A percentile compares a stretch with the other conserved stretches of the same genome.
Conservation (phyloP, 1,140 invertebrate genomes). For the Magallana angulata region DNA sequence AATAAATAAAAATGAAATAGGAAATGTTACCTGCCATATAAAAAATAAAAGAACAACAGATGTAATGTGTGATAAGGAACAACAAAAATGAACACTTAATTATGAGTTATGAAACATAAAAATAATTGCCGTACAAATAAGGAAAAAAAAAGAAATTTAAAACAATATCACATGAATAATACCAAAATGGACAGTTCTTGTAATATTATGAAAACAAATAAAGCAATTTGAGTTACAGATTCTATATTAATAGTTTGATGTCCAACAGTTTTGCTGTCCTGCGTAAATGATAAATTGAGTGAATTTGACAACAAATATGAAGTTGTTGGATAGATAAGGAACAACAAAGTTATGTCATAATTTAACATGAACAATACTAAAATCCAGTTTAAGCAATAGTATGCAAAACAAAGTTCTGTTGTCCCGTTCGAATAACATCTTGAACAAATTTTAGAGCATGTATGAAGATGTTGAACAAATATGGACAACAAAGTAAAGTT, state of each 20-base stretch:
- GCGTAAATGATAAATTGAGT: not conserved
- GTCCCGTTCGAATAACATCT: not conserved
- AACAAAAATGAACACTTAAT: not conserved
- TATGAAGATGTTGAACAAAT: not conserved
- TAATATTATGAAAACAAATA: not conserved
- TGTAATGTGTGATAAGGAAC: not conserved
- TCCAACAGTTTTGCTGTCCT: not conserved
- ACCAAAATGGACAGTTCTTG: conserved; percentile 5
- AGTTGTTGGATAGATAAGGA: conserved; percentile 12
- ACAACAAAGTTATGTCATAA: not conserved
- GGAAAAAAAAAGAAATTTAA: conserved; percentile 2
- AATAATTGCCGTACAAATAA: not conserved
- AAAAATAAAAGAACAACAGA: not conserved
- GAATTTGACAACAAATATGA: not conserved
- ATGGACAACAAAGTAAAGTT: not conserved
- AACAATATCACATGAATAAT: not conserved
- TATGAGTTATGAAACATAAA: not conserved
- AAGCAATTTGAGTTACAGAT: conserved; percentile 6
- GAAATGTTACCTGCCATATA: not conserved
- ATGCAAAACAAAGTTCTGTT: conserved; percentile 1
- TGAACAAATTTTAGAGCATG: not conserved
- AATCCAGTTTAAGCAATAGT: not conserved
- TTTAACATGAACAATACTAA: not conserved
- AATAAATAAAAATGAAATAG: conserved; percentile 2
- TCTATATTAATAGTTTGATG: conserved; percentile 15